Evolutionary conservation across 2,797 vertebrate species (phyloP), one percentile per base, ranked within the genome.

Genomic region (Anguilla anguilla): DNA sequence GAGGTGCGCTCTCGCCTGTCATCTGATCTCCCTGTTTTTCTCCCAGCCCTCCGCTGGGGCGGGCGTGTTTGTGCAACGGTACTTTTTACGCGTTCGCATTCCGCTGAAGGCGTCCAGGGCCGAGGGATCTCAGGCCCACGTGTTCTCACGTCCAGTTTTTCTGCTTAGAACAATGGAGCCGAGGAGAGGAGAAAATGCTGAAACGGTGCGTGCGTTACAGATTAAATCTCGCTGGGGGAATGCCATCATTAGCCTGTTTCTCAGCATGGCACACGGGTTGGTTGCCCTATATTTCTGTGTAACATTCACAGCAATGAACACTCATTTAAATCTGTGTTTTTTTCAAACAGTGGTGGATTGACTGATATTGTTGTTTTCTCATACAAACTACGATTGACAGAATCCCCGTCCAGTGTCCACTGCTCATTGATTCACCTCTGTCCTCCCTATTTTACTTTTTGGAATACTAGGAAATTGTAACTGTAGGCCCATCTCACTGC

Each of bases 1-100:
- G 28, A 74, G 25, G 10, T 35, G 35, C 28, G 9, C 35, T n/a
- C 39, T 49, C 31, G 15, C 6, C 43, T 25, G 17, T n/a, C 43
- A 81, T 46, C 43, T 81, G 77, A 81, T 46, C 39, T 81, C 72
- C 77, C 77, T 81, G 77, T 46, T 81, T 81, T n/a, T 43, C 9
- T 25, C 43, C 77, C 77, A 43, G 43, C 9, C 4, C 10, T 49
- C 39, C 77, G 25, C 17, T 46, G 77, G 77, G 77, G 72, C 72
- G 13, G 72, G 35, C 5, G 35, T 77, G 72, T 77, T 61, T 77
- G 31, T 77, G 35, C 0, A 11, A 19, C 17, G 13, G 13, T 31
- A 19, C 31, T 0, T 39, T 19, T 77, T 17, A 43, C 31, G 2
- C 15, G 2, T 3, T 17, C 72, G 3, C 35, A 77, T 77, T 77